A percentile compares a stretch with the other conserved stretches of the same genome.
These are phyloP conservation scores for Poeciliopsis retropinna DNA, from an alignment of 2,113 vertebrate species.

Conservation along the genomic window DNA sequence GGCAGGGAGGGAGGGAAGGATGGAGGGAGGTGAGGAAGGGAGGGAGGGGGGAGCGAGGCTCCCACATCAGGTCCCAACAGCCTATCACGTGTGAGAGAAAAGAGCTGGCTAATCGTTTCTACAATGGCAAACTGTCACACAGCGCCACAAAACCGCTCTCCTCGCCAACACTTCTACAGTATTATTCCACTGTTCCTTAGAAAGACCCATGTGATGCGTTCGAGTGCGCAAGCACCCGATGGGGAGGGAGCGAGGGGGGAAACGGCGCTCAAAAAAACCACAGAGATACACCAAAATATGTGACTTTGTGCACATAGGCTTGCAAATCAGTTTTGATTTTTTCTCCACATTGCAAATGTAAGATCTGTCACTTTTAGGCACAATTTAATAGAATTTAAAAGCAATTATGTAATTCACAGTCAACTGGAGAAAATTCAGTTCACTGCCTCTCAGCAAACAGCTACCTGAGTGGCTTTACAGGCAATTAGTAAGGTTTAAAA, in stretches of 20 bases:
- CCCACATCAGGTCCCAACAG: constrained; percentile 75
- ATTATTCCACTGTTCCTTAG: constrained; percentile 54
- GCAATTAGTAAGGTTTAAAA: background rate
- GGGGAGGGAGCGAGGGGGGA: background rate
- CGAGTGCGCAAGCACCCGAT: constrained; percentile 26
- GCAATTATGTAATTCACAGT: background rate
- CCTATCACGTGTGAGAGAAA: constrained; percentile 77
- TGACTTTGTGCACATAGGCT: background rate
- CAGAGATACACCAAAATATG: constrained; percentile 14
- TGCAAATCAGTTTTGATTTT: background rate
- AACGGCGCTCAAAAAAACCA: constrained; percentile 11
- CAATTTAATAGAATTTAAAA: background rate
- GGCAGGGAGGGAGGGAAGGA: constrained; percentile 32
- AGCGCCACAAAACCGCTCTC: constrained; percentile 69
- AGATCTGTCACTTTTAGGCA: background rate
- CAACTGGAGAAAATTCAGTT: background rate
- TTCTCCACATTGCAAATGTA: background rate
- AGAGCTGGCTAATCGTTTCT: constrained; percentile 81
- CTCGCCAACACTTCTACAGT: constrained; percentile 62
- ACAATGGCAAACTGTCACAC: constrained; percentile 76
- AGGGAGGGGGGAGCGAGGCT: constrained; percentile 51
- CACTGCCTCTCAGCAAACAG: background rate
- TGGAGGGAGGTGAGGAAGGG: constrained; percentile 30
- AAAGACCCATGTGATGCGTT: constrained; percentile 48
- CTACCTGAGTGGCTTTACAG: background rate